Percentiles rank a stretch among this genome's conserved stretches.
phyloP scores from a whole-genome alignment of 1,140 invertebrate species.

The Druon quercuslanigerum region DNA sequence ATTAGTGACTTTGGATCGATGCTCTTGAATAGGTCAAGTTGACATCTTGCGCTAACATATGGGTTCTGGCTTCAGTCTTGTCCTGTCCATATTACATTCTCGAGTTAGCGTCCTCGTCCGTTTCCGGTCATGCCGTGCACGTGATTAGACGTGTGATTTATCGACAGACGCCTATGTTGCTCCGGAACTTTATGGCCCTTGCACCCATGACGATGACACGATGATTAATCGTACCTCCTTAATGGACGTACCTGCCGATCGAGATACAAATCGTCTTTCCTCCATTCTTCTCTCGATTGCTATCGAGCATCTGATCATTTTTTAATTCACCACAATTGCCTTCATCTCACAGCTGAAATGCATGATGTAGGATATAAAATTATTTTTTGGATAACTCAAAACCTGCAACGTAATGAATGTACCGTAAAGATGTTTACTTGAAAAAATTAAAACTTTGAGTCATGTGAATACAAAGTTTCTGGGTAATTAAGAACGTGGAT shows the following conservation, averaged over 20 bases:
- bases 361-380: too few species aligned
- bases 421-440: too few species aligned
- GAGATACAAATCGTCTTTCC: conserved; percentile 18
- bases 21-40: background rate
- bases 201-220: conserved; percentile 52
- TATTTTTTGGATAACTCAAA: too few species aligned
- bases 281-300: background rate
- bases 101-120: conserved; percentile 25
- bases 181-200: conserved; percentile 51
- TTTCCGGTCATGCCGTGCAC: conserved; percentile 29
- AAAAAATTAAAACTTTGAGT: background rate
- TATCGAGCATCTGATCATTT: conserved; percentile 1
- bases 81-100: conserved; percentile 17
- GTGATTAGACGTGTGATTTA: conserved; percentile 60
- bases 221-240: conserved; percentile 50
- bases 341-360: background rate
- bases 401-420: too few species aligned
- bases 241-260: conserved; percentile 22
- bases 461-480: conserved; percentile 40
- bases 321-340: background rate
- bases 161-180: conserved; percentile 51
- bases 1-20: background rate
- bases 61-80: background rate
- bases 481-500: conserved; percentile 48
- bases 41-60: conserved; percentile 17